Base-by-base conservation (phyloP, 2,113 vertebrate genomes). In the Isichthys henryi region DNA sequence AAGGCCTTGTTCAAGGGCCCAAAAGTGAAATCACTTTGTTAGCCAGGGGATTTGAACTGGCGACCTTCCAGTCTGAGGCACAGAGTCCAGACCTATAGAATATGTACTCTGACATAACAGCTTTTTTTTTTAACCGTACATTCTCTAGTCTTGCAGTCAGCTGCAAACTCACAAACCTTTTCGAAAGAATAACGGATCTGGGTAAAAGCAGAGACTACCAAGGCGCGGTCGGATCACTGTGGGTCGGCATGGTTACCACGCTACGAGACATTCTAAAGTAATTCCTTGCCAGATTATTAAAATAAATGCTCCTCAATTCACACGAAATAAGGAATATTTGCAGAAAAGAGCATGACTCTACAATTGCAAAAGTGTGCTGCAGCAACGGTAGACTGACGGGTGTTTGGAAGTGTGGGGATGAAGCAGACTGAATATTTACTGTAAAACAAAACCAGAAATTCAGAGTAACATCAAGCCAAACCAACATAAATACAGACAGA, bases 401-500 rank as follows among this genome's bases (percentile, higher is more conserved):
- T 80, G 13, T 43, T 80, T 15, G 35, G 74, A 39, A 70, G 62
- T 70, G 62, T 70, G 27, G 2, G 27, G 62, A 27, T 11, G n/a
- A 70, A 70, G n/a, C 62, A 11, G 62, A 31, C 5, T 17, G 74
- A 80, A 48, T 48, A 48, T 48, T 48, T 86, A 86, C 43, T 27
- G n/a, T 46, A 31, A 31, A 74, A 49, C 45, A 88, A 46, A 86
- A 86, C n/a, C 23, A 86, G n/a, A 49, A 48, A 85, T 85, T n/a
- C 21, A n/a, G 10, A 45, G 83, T 31, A 4, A 62, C 45, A 5
- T 91, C 86, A 91, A 88, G 56, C 49, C 52, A 66, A 88, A 46
- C 6, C 62, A 80, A 88, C 90, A 89, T 87, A 49, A 88, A 90
- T 52, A 48, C 85, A 56, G 52, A 27, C 35, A 43, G 56, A 58